Base-by-base conservation (phyloP, 2,888 invertebrate species). In the Lithophane ornitopus region DNA sequence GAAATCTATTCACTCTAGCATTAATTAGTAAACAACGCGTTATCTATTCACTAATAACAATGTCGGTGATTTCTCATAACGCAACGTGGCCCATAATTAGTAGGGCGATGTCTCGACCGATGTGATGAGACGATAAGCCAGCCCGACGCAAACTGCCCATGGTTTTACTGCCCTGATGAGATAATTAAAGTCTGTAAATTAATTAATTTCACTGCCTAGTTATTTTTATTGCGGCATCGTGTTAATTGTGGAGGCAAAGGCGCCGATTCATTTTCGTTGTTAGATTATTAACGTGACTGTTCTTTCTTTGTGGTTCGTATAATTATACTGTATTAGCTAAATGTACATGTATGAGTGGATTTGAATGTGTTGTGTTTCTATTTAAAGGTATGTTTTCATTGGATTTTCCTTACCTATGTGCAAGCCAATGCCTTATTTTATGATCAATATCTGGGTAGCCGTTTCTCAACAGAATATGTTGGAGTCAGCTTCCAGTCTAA, bases 111-210 rank as follows among this genome's bases (percentile, higher is more conserved):
- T 93, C 91, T 90, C 89, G 88, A 83, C 85, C 90, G 95, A 95
- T 95, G 93, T 93, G 95, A 95, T 93, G 94, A 91, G 89, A 90
- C 90, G 96, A 96, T 95, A 96, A 94, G 92, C 91, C 87, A 87
- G 86, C 46, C 90, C 76, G 85, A 90, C 90, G 92, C 93, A 91
- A 94, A 94, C 91, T 94, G 93, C 92, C 92, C 93, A 91, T 91
- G 91, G 91, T 92, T 92, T 91, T 91, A 92, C 92, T 89, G 91
- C 91, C 90, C 90, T 94, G 95, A 96, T 94, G 95, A 95, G 95
- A 94, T 95, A 95, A 96, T 96, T 95, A 96, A 94, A 93, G 91
- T 93, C 92, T 90, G 92, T 94, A 95, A 94, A 95, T 95, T 95
- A 95, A 96, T 95, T 95, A 94, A 92, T 93, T 93, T 92, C 92